Evolutionary conservation across 1,140 invertebrate genomes (phyloP), one percentile per base, ranked within the genome.

Genomic region (Mya arenaria): DNA sequence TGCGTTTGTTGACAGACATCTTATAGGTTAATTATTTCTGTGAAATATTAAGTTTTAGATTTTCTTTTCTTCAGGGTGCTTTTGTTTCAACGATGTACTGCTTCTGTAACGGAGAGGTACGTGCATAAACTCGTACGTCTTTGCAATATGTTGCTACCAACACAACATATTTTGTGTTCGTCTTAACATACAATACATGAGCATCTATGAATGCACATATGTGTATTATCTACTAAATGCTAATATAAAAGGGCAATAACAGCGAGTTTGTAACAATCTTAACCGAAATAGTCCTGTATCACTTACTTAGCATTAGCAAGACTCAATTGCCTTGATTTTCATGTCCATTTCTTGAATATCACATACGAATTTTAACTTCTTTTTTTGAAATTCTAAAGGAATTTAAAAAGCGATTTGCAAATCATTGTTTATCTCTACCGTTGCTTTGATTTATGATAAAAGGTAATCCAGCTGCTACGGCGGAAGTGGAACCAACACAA

Each of bases 401-500:
- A 32, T 34, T 32, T 62, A 28, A 62, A 62, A 62, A 25, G 19
- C 8, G 30, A 30, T n/a, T n/a, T n/a, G n/a, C n/a, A n/a, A n/a
- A n/a, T n/a, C n/a, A n/a, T n/a, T n/a, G n/a, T n/a, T n/a, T n/a
- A n/a, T n/a, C n/a, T n/a, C n/a, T n/a, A n/a, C n/a, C 17, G 36
- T 13, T 23, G 4, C 1, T 3, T 25, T 41, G 15, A 1, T 68
- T 68, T n/a, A n/a, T n/a, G n/a, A n/a, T n/a, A n/a, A 15, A 17
- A 82, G 80, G 73, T 82, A 4, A 58, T 75, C 19, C 56, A 66
- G 8, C 52, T 83, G 17, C 10, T 83, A 41, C 37, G 36, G 39
- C 28, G 82, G 1, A 78, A 71, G 48, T 83, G 82, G 82, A 56
- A 60, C 8, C 82, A 83, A 28, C 74, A 83, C n/a, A 55, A 44